Percentiles rank a stretch among this genome's conserved stretches.
These are phyloP conservation scores for Platynereis dumerilii DNA, from an alignment of 2,888 invertebrate species.

Conservation along the genomic window DNA sequence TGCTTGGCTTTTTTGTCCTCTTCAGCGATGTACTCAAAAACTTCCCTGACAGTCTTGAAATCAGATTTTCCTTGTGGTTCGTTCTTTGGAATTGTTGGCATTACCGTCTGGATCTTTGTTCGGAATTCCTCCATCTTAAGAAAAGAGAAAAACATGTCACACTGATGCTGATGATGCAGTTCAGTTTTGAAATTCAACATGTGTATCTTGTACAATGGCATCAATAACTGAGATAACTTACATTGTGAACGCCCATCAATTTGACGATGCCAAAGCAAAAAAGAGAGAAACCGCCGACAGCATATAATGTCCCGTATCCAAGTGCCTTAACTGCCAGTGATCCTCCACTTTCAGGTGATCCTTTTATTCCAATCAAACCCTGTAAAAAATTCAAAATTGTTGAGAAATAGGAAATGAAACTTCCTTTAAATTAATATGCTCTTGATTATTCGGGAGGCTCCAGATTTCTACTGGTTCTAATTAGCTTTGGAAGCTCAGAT, in stretches of 20 bases:
- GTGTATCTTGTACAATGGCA: not conserved
- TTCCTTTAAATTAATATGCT: not conserved
- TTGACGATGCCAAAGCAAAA: conserved; percentile 88
- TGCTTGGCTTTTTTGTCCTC: conserved; percentile 52
- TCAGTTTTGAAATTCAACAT: not conserved
- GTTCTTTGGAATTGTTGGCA: conserved; percentile 81
- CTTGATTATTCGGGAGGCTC: too few relatives aligned
- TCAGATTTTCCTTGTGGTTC: conserved; percentile 85
- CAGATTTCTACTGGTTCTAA: too few relatives aligned
- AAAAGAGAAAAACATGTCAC: not conserved
- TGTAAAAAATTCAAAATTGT: conserved; percentile 31
- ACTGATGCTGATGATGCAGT: not conserved
- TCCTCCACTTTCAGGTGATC: conserved; percentile 77
- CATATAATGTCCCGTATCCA: conserved; percentile 86
- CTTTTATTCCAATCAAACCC: conserved; percentile 67
- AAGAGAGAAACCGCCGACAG: conserved; percentile 82
- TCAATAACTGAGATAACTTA: conserved; percentile 69
- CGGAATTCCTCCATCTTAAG: conserved; percentile 81
- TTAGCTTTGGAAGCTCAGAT: too few relatives aligned
- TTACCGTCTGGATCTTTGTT: conserved; percentile 76
- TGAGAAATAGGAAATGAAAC: not conserved
- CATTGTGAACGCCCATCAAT: conserved; percentile 83
- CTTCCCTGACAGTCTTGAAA: conserved; percentile 83
- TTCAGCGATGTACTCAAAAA: conserved; percentile 76
- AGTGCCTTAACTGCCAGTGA: conserved; percentile 81